phyloP scores from a whole-genome alignment of 2,888 invertebrate genomes.

The Lepidochrysops patricia region DNA sequence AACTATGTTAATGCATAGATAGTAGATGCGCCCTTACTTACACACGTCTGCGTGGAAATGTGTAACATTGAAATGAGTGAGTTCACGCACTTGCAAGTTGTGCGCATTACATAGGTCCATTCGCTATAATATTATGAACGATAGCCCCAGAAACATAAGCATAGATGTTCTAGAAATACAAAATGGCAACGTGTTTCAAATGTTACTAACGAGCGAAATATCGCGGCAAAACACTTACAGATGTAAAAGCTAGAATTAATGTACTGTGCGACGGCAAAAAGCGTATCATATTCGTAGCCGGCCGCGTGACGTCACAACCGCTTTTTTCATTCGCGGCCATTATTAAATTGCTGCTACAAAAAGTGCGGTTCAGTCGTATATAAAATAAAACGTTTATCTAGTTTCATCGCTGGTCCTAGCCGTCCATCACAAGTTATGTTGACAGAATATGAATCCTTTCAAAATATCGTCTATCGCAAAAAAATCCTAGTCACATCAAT shows the following conservation, averaged over 20 bases:
- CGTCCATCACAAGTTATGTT: background rate
- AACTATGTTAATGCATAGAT: too few species aligned
- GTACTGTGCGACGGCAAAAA: background rate
- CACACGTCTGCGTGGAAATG: too few species aligned
- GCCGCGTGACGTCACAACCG: background rate
- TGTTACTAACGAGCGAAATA: background rate
- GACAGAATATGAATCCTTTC: background rate
- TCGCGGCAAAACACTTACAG: background rate
- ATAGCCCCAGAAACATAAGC: too few species aligned
- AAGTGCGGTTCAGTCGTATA: background rate
- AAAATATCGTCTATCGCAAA: background rate
- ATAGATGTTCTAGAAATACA: too few species aligned
- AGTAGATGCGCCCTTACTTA: too few species aligned
- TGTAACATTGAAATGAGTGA: too few species aligned
- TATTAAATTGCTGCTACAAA: background rate
- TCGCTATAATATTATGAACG: too few species aligned
- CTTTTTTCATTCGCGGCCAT: background rate
- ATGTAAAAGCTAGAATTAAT: background rate
- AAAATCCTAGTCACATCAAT: too few species aligned
- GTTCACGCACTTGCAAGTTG: too few species aligned
- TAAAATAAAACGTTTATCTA: background rate
- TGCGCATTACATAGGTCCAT: too few species aligned
- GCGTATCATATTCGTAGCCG: background rate
- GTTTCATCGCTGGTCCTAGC: background rate
- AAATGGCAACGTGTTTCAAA: too few species aligned